Evolutionary conservation across 2,113 vertebrate genomes (phyloP).

Genomic region (Podarcis muralis): DNA sequence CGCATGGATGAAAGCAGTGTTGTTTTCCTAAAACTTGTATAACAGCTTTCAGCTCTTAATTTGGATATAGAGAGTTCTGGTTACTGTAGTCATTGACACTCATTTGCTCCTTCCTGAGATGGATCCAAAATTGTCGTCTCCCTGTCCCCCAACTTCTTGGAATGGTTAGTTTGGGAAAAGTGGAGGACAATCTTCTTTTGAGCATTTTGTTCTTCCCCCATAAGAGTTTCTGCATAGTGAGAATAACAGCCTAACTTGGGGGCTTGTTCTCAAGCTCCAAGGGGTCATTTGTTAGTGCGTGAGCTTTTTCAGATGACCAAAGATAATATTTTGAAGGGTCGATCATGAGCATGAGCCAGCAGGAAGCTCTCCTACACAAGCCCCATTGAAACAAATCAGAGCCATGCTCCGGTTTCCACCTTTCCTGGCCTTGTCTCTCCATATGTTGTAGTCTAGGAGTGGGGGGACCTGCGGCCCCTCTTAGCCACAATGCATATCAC

Average conservation of each 20-base stretch:
- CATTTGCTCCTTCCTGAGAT: conserved; percentile 30
- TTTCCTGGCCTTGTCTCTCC: too few relatives aligned
- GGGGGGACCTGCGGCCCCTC: too few relatives aligned
- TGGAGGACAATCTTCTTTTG: conserved; percentile 32
- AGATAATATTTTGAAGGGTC: conserved; percentile 51
- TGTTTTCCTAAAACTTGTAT: conserved; percentile 47
- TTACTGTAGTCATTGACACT: conserved; percentile 28
- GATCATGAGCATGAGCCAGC: not conserved
- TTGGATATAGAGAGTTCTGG: conserved; percentile 33
- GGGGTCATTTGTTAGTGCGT: not conserved
- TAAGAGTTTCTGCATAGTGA: not conserved
- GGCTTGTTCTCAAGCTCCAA: conserved; percentile 1
- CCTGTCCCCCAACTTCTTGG: not conserved
- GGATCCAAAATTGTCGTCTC: conserved; percentile 30
- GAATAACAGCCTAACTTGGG: not conserved
- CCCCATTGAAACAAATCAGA: not conserved
- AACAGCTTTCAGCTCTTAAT: conserved; percentile 28
- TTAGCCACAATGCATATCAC: too few relatives aligned
- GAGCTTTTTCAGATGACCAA: conserved; percentile 58
- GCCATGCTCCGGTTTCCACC: not conserved
- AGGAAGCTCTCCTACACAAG: not conserved
- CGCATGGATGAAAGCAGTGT: conserved; percentile 59
- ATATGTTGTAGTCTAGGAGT: too few relatives aligned
- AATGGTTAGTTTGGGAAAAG: conserved; percentile 38
- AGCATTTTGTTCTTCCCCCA: not conserved